A percentile compares a stretch with the other conserved stretches of the same genome.
phyloP scores from a whole-genome alignment of 2,797 vertebrate genomes.

The Sebastes minor region DNA sequence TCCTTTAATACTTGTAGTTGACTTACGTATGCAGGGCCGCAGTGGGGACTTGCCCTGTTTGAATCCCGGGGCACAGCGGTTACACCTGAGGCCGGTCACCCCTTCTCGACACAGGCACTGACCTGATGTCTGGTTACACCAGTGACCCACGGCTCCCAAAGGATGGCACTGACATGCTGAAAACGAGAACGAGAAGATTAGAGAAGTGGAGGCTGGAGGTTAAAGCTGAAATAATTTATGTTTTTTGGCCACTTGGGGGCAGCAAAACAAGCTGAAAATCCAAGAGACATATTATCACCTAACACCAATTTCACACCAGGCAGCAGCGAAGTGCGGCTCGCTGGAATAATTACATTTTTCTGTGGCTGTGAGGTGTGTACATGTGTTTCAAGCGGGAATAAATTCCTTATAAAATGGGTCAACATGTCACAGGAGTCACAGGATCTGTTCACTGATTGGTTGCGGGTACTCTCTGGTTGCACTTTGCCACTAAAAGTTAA shows the following conservation, averaged over 20 bases:
- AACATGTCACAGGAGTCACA: too few species aligned
- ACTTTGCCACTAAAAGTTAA: too few species aligned
- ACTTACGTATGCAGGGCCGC: constrained; percentile 90
- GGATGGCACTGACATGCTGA: constrained; percentile 91
- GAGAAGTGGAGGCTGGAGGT: fast-evolving
- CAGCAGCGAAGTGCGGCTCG: too few species aligned
- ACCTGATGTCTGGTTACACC: constrained; percentile 91
- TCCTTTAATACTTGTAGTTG: fast-evolving
- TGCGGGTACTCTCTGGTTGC: too few species aligned
- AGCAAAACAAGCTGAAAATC: not conserved
- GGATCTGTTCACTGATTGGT: too few species aligned
- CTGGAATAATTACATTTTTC: too few species aligned
- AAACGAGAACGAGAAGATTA: not conserved
- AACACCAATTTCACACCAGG: too few species aligned
- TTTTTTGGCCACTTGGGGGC: not conserved
- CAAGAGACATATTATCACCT: not conserved
- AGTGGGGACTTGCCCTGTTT: constrained; percentile 88
- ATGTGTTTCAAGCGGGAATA: fast-evolving
- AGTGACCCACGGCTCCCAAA: constrained; percentile 85
- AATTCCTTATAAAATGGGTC: too few species aligned
- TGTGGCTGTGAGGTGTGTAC: too few species aligned
- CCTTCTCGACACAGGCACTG: constrained; percentile 91
- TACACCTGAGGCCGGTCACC: constrained; percentile 88
- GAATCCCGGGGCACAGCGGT: constrained; percentile 87
- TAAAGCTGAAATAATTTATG: not conserved